Evolutionary conservation across 2,113 vertebrate species (phyloP).

Genomic region (Euleptes europaea): DNA sequence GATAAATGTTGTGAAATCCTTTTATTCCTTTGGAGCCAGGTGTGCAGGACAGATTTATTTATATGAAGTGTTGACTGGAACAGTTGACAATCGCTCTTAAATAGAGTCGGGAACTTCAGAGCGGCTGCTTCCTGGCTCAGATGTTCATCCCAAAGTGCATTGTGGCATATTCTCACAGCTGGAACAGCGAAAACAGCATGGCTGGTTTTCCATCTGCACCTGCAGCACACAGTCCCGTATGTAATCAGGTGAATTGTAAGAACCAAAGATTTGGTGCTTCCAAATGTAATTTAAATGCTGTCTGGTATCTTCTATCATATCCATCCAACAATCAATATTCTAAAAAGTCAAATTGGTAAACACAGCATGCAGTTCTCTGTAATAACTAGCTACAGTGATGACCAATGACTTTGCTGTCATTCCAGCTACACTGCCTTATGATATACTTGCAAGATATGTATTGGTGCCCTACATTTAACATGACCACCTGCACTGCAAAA

Average conservation of each 20-base stretch:
- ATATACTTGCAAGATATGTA: background rate
- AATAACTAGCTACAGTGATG: background rate
- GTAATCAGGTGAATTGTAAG: background rate
- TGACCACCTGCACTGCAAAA: background rate
- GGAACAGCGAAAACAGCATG: background rate
- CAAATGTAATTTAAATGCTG: background rate
- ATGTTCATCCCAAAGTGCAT: background rate
- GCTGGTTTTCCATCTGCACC: background rate
- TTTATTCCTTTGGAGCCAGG: background rate
- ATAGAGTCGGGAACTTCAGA: background rate
- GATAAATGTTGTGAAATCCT: background rate
- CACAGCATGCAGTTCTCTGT: background rate
- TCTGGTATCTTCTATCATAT: rapidly evolving
- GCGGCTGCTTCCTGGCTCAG: background rate
- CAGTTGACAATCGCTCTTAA: background rate
- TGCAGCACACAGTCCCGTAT: background rate
- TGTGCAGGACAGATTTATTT: background rate
- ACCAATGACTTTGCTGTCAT: background rate
- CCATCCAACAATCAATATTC: background rate
- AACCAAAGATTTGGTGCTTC: background rate
- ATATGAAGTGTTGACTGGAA: background rate
- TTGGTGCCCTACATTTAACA: too few species aligned
- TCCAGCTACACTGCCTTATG: too few species aligned
- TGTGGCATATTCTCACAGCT: background rate
- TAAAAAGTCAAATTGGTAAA: background rate